A percentile compares a stretch with the other conserved stretches of the same genome.
Evolutionary conservation across 2,797 vertebrate genomes (phyloP).

Genomic region (Liparis tanakae): DNA sequence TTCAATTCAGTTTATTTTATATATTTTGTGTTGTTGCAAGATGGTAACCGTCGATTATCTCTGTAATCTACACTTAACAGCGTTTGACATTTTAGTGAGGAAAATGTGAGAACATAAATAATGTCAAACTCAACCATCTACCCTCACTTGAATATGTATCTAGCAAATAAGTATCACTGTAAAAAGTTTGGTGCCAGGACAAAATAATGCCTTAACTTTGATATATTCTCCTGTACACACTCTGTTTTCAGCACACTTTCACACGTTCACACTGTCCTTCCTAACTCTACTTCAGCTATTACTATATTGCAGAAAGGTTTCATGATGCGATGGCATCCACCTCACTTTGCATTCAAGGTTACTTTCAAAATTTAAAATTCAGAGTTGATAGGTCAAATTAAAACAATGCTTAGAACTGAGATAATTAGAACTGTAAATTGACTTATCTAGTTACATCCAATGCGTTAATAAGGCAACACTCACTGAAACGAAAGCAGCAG

Average conservation of each 20-base stretch:
- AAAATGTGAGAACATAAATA: background rate
- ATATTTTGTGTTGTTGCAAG: background rate
- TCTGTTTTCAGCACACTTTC: background rate
- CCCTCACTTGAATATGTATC: background rate
- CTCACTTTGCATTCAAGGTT: background rate
- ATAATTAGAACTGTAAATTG: background rate
- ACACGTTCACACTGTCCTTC: background rate
- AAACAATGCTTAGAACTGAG: background rate
- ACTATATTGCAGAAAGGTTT: background rate
- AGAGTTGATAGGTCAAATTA: background rate
- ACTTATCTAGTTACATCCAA: background rate
- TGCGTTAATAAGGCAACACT: background rate
- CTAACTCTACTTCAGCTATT: background rate
- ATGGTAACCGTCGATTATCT: background rate
- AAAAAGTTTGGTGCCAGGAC: background rate
- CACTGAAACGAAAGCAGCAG: constrained; percentile 33
- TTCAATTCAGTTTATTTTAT: too few relatives aligned
- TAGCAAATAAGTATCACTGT: background rate
- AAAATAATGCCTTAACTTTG: background rate
- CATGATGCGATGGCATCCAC: background rate
- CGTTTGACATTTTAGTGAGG: background rate
- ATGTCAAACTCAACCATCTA: background rate
- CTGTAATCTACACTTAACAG: background rate
- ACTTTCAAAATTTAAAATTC: constrained; percentile 1
- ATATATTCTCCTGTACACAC: background rate